Evolutionary conservation across 2,888 invertebrate genomes (phyloP).

Genomic region (Thereva unica): DNA sequence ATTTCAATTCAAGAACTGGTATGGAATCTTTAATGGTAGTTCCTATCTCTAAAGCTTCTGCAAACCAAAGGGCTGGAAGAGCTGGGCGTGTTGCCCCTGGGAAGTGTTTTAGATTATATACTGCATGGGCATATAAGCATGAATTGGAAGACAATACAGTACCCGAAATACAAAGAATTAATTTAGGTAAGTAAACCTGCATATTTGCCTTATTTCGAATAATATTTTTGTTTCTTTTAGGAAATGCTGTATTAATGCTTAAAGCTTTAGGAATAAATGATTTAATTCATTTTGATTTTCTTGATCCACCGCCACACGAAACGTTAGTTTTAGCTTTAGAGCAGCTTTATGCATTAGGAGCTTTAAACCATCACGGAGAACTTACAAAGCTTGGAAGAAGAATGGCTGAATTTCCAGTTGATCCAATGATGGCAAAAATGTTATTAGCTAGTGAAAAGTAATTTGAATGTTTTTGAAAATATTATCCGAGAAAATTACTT

Average conservation of each 20-base stretch:
- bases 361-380: slow-evolving; percentile 96
- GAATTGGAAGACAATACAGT: slow-evolving; percentile 98
- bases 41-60: slow-evolving; percentile 97
- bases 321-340: slow-evolving; percentile 91
- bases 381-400: slow-evolving; percentile 93
- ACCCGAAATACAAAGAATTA: slow-evolving; percentile 98
- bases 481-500: neutral
- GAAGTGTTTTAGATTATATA: slow-evolving; percentile 97
- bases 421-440: slow-evolving; percentile 99
- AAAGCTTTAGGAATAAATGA: slow-evolving; percentile 98
- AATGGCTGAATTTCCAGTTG: slow-evolving; percentile 99
- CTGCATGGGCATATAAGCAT: slow-evolving; percentile 97
- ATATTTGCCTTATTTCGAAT: neutral
- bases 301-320: slow-evolving; percentile 97
- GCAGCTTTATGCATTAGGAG: slow-evolving; percentile 95
- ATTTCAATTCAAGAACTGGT: slow-evolving; percentile 95
- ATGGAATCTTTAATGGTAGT: slow-evolving; percentile 98
- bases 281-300: slow-evolving; percentile 95
- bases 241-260: slow-evolving; percentile 92
- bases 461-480: slow-evolving; percentile 47
- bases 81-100: slow-evolving; percentile 96
- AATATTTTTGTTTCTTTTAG: slow-evolving; percentile 19
- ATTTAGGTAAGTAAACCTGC: slow-evolving; percentile 63
- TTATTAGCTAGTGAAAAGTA: slow-evolving; percentile 94
- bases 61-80: slow-evolving; percentile 95